A percentile compares a stretch with the other conserved stretches of the same genome.
These are phyloP conservation scores for Parnassius orleans DNA, from an alignment of 2,888 invertebrate species.

Conservation along the genomic window DNA sequence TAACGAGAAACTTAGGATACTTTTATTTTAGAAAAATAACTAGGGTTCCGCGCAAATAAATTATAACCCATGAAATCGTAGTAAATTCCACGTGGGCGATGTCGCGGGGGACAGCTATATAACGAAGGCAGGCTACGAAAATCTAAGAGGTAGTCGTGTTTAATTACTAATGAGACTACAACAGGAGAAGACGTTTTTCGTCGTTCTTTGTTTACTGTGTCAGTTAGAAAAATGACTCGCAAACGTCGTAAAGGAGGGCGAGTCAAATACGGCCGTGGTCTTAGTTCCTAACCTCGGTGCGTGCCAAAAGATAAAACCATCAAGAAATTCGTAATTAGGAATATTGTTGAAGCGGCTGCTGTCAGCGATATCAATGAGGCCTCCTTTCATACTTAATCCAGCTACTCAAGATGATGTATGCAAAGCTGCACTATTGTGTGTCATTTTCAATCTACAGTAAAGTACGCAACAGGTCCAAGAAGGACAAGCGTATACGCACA, in stretches of 20 bases:
- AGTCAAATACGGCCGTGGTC: conserved; percentile 95
- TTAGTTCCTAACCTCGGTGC: conserved; percentile 98
- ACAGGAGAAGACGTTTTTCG: conserved; percentile 47
- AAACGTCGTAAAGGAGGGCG: conserved; percentile 99
- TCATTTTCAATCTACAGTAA: conserved; percentile 99
- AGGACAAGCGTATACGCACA: conserved; percentile 89
- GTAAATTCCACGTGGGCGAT: too few relatives aligned
- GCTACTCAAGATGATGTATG: conserved; percentile 98
- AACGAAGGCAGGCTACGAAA: too few relatives aligned
- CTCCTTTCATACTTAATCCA: conserved; percentile 95
- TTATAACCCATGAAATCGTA: too few relatives aligned
- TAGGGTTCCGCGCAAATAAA: too few relatives aligned
- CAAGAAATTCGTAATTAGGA: conserved; percentile 99
- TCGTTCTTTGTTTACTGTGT: conserved; percentile 68
- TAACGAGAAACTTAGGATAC: too few relatives aligned
- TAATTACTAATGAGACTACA: too few relatives aligned
- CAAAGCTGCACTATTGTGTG: conserved; percentile 99
- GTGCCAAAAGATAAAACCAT: conserved; percentile 99
- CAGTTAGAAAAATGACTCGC: conserved; percentile 86
- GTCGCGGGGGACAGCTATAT: too few relatives aligned
- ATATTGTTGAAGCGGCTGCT: conserved; percentile 99
- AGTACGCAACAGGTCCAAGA: conserved; percentile 85
- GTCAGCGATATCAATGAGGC: conserved; percentile 83
- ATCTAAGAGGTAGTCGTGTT: too few relatives aligned
- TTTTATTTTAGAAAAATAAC: too few relatives aligned